A percentile compares a stretch with the other conserved stretches of the same genome.
These are phyloP conservation scores for Poeciliopsis turneri DNA, from an alignment of 2,797 vertebrate species.

Conservation along the genomic window DNA sequence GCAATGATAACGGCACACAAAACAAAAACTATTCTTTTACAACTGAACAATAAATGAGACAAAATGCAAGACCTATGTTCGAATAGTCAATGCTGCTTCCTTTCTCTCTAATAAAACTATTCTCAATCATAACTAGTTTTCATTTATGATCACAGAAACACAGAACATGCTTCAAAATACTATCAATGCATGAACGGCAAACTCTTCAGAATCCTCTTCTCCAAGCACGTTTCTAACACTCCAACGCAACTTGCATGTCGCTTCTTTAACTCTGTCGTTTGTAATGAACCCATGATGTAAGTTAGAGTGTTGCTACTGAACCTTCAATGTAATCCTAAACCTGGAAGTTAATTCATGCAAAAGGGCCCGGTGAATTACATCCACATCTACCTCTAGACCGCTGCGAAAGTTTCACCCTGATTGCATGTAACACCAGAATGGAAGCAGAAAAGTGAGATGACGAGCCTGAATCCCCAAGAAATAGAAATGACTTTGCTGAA, in stretches of 20 bases:
- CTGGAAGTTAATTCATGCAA: background rate
- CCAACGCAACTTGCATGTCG: too few relatives aligned
- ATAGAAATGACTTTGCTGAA: conserved; percentile 66
- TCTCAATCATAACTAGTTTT: background rate
- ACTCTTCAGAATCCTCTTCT: background rate
- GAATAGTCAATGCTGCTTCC: background rate
- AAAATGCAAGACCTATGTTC: background rate
- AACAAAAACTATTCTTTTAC: background rate
- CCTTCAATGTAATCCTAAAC: background rate
- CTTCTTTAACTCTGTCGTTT: background rate
- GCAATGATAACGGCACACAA: background rate
- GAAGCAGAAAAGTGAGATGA: conserved; percentile 32
- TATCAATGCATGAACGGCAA: background rate
- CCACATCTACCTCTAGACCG: too few relatives aligned
- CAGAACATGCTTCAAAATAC: background rate
- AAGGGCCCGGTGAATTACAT: background rate
- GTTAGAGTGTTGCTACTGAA: background rate
- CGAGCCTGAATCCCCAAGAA: conserved; percentile 29
- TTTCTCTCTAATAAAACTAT: background rate
- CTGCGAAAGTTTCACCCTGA: conserved; percentile 33
- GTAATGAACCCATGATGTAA: background rate
- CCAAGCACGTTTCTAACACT: background rate
- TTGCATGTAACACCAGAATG: conserved; percentile 29
- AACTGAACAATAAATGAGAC: background rate
- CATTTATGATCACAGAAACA: background rate